Conservation (phyloP, 2,797 vertebrate species). For the Xiphorhynchus erythropygius region DNA sequence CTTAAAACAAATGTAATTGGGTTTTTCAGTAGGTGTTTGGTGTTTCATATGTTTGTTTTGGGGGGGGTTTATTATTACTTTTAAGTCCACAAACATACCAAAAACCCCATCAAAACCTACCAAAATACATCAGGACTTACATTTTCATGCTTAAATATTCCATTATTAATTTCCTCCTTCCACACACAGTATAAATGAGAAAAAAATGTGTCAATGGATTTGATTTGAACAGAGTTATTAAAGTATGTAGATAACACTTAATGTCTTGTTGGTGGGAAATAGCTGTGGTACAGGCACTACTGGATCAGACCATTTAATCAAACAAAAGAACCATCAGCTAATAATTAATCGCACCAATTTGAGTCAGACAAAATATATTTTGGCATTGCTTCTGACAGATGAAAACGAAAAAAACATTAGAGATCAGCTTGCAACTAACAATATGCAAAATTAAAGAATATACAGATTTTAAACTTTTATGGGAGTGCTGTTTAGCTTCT, state of each 20-base stretch:
- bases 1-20: neutral
- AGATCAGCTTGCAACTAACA: constrained; percentile 63
- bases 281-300: neutral
- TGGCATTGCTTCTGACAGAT: constrained; percentile 68
- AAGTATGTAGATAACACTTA: neutral
- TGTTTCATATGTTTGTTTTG: neutral
- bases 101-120: neutral
- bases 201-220: neutral
- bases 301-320: constrained; percentile 41
- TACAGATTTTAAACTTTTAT: constrained; percentile 63
- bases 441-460: constrained; percentile 75
- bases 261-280: constrained; percentile 1
- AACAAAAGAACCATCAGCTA: constrained; percentile 34
- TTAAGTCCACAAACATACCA: neutral
- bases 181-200: neutral
- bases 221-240: neutral
- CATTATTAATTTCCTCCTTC: neutral
- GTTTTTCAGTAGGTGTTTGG: neutral
- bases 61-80: neutral
- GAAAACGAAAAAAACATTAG: constrained; percentile 72
- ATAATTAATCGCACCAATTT: constrained; percentile 57
- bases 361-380: constrained; percentile 60
- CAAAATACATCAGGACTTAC: neutral
- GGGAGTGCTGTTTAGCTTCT: constrained; percentile 64
- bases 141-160: neutral